Evolutionary conservation across 2,888 invertebrate species (phyloP).

Genomic region (Heliothis peltigera): DNA sequence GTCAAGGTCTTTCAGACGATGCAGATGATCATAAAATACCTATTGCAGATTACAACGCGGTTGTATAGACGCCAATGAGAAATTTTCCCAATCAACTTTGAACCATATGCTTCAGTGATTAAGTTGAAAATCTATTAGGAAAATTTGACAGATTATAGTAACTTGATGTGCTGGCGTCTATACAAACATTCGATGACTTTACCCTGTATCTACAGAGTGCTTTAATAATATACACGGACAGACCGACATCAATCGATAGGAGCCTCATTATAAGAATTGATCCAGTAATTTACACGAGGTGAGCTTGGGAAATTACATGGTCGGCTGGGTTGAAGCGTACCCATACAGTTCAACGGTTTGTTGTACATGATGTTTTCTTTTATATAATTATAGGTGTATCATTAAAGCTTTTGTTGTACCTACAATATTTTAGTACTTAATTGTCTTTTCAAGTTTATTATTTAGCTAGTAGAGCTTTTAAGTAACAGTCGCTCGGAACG

Average conservation of each 20-base stretch:
- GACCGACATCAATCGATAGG: slow-evolving; percentile 40
- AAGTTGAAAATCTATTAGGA: no score
- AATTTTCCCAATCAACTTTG: no score
- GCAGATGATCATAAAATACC: not conserved
- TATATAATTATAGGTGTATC: not conserved
- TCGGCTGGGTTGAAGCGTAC: slow-evolving; percentile 31
- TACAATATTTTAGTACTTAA: not conserved
- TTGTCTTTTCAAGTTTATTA: no score
- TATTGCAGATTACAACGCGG: not conserved
- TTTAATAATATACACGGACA: not conserved
- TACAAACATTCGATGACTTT: not conserved
- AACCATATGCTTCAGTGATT: no score
- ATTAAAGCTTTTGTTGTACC: not conserved
- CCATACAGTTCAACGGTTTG: slow-evolving; percentile 17
- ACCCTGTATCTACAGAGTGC: slow-evolving; percentile 5
- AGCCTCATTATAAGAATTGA: slow-evolving; percentile 48
- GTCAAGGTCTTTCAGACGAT: no score
- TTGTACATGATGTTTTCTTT: not conserved
- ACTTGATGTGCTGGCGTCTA: no score
- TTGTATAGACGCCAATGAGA: no score
- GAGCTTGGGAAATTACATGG: slow-evolving; percentile 35
- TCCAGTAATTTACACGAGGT: slow-evolving; percentile 44
- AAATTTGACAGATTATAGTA: no score
- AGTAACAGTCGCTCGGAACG: no score
- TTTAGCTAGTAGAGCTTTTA: no score